Base-by-base conservation (phyloP, 1,140 invertebrate genomes). In the Ectropis grisescens region DNA sequence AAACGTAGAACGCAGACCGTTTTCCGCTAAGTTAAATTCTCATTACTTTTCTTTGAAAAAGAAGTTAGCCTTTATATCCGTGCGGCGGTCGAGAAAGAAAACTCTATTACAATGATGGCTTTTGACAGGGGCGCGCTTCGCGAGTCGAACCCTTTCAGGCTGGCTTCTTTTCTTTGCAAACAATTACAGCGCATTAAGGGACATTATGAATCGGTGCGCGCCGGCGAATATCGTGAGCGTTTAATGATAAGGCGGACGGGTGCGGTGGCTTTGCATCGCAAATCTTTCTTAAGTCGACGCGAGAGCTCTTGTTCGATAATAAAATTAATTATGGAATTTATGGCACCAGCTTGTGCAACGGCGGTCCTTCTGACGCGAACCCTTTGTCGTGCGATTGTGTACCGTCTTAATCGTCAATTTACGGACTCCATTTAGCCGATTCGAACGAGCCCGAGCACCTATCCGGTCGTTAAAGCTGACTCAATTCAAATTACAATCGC, bases 21-120 rank as follows among this genome's bases (percentile, higher is more conserved):
- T 75, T 79, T 76, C 61, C 68, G 68, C 68, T 57, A 61, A 62
- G 68, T 72, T 78, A 67, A 54, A 64, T 66, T 79, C 69, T 71
- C 67, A 70, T 79, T 74, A 75, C 58, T 62, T 69, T 62, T 52
- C 61, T 65, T 71, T 69, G 57, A 70, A 69, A 66, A 41, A 62
- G 56, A 60, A 66, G 61, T 75, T 70, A 65, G 57, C 59, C 62
- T 69, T 68, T 55, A 66, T 58, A 66, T 58, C 47, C 50, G 45
- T 47, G 42, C 47, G 41, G 53, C 44, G 50, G 52, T 51, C 49
- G 48, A 52, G 45, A 54, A 52, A 54, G 56, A 60, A 66, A 69
- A 69, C 57, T 72, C 58, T 67, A 65, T 67, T 65, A 71, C 65
- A 61, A 61, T 58, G 57, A 62, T 65, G 66, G 47, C 57, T 61